Percentiles rank a stretch among this genome's conserved stretches.
Evolutionary conservation across 30 jellyfish, hydroid and myxozoan genomes (phyloP).

Genomic region (Aurelia sp.): DNA sequence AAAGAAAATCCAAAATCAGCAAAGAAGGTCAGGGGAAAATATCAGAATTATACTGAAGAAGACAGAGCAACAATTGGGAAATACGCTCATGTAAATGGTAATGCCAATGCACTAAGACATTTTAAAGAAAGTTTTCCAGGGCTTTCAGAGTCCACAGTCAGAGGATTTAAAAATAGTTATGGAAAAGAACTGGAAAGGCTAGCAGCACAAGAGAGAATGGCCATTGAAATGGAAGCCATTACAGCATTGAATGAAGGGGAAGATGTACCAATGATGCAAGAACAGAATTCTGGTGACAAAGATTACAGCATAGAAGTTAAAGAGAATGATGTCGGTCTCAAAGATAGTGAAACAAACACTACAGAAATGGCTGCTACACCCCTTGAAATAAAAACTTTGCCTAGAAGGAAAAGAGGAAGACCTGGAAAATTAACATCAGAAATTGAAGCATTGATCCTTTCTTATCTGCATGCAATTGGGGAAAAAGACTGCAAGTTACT

Average conservation of each 20-base stretch:
- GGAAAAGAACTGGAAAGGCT: slow-evolving; percentile 15
- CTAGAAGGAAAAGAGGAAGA: slow-evolving; percentile 35
- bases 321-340: background rate
- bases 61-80: slow-evolving; percentile 60
- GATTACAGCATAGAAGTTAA: background rate
- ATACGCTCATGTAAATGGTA: slow-evolving; percentile 52
- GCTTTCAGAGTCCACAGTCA: slow-evolving; percentile 57
- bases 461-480: slow-evolving; percentile 52
- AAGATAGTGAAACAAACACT: background rate
- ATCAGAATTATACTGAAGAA: slow-evolving; percentile 45
- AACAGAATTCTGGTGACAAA: too few species aligned
- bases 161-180: slow-evolving; percentile 56
- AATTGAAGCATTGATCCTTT: slow-evolving; percentile 26
- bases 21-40: slow-evolving; percentile 41
- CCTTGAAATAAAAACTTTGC: slow-evolving; percentile 31
- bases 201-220: background rate
- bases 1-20: background rate
- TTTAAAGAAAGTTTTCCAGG: slow-evolving; percentile 49
- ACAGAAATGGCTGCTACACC: background rate
- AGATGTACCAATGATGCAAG: too few species aligned
- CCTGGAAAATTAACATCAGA: slow-evolving; percentile 18
- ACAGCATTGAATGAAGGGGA: too few species aligned
- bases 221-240: background rate
- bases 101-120: slow-evolving; percentile 36
- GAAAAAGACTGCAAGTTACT: slow-evolving; percentile 35